These are phyloP conservation scores for Drosophila setifemur DNA, from an alignment of 1,140 invertebrate genomes.

Conservation along the genomic window DNA sequence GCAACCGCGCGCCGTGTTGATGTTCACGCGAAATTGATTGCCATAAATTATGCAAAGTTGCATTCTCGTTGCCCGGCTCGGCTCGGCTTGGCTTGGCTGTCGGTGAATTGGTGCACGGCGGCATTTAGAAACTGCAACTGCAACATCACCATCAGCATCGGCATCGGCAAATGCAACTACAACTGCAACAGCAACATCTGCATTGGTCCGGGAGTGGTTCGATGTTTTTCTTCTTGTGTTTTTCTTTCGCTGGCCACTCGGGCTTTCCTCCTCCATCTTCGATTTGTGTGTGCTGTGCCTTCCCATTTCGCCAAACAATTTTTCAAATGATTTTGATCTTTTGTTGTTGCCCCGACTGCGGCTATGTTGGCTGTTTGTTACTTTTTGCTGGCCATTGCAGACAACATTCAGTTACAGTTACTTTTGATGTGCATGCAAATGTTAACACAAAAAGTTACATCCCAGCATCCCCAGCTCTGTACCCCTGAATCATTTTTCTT, in stretches of 20 bases:
- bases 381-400: conserved; percentile 31
- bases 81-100: conserved; percentile 19
- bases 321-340: conserved; percentile 55
- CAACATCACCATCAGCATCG: conserved; percentile 55
- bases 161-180: conserved; percentile 28
- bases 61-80: conserved; percentile 30
- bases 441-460: conserved; percentile 37
- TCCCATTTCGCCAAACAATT: conserved; percentile 41
- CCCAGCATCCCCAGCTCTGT: background rate
- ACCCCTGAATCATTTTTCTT: too few relatives aligned
- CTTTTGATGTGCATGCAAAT: conserved; percentile 57
- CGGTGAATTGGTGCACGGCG: conserved; percentile 54
- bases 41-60: conserved; percentile 66
- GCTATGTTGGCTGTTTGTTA: conserved; percentile 20
- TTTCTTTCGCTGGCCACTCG: conserved; percentile 4
- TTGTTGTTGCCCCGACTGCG: conserved; percentile 24
- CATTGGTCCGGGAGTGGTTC: conserved; percentile 39
- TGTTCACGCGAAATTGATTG: conserved; percentile 63
- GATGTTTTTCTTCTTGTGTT: too few relatives aligned
- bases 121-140: conserved; percentile 55
- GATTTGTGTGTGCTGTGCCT: conserved; percentile 25
- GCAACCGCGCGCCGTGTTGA: conserved; percentile 41
- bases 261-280: conserved; percentile 14
- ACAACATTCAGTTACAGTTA: conserved; percentile 42
- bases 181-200: conserved; percentile 11